Evolutionary conservation across 92 coral and sea anemone genomes (phyloP).

Genomic region (Epizoanthus fatuus): DNA sequence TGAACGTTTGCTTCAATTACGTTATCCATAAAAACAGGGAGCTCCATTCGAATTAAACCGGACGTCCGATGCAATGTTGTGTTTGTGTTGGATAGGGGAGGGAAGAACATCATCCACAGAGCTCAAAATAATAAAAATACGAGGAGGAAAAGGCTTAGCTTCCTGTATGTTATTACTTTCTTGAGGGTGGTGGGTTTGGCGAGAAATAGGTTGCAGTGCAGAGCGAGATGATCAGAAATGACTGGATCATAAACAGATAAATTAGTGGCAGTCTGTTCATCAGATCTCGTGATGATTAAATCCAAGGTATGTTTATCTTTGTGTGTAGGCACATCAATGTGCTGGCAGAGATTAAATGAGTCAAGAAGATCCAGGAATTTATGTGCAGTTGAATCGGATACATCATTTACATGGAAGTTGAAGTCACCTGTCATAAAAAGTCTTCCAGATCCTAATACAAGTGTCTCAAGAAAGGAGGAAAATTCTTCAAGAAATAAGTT

Average conservation of each 20-base stretch:
- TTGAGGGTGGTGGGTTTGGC: constrained; percentile 11
- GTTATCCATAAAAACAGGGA: too few species aligned
- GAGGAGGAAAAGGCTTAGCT: neutral
- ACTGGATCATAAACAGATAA: constrained; percentile 3
- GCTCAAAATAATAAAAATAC: too few species aligned
- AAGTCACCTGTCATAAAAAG: constrained; percentile 10
- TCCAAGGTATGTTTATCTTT: constrained; percentile 2
- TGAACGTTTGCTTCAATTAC: too few species aligned
- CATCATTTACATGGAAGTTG: constrained; percentile 3
- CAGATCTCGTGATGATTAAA: neutral
- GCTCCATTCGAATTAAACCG: too few species aligned
- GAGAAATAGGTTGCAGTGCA: neutral
- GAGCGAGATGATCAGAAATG: constrained; percentile 6
- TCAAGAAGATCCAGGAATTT: constrained; percentile 12
- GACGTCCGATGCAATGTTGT: too few species aligned
- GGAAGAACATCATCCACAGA: too few species aligned
- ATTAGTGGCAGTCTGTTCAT: neutral
- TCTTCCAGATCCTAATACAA: neutral
- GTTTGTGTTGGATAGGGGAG: too few species aligned
- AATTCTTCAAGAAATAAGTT: constrained; percentile 34
- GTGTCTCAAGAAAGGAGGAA: neutral
- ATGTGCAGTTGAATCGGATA: neutral
- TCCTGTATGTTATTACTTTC: neutral
- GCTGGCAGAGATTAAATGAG: constrained; percentile 10
- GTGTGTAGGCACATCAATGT: constrained; percentile 1